phyloP scores from a whole-genome alignment of 2,113 vertebrate genomes.

The Patagioenas fasciata region DNA sequence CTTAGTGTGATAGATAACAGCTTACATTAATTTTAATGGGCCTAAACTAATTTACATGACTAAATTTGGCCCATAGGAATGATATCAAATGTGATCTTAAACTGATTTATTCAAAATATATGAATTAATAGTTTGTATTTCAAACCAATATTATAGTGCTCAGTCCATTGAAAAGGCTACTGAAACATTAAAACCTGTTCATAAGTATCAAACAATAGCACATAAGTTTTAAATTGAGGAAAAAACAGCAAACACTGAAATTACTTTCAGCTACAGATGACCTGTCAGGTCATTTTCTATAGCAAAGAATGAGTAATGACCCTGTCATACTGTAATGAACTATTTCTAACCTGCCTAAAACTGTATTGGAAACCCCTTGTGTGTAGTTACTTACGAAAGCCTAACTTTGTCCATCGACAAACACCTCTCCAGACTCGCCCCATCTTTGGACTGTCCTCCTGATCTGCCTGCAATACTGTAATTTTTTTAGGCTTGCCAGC shows the following conservation, averaged over 20 bases:
- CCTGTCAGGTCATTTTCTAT: not conserved
- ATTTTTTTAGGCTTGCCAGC: not conserved
- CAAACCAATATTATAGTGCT: not conserved
- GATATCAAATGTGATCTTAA: not conserved
- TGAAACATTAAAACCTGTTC: not conserved
- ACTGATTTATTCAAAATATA: not conserved
- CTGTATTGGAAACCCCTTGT: not conserved
- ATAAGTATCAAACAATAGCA: not conserved
- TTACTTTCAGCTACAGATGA: not conserved
- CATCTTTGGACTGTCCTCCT: not conserved
- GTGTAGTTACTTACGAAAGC: not conserved
- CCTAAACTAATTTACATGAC: not conserved
- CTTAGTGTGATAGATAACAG: not conserved
- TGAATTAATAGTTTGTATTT: not conserved
- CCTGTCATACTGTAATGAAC: not conserved
- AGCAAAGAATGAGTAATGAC: not conserved
- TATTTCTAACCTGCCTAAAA: conserved; percentile 37
- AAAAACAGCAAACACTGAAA: not conserved
- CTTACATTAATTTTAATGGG: not conserved
- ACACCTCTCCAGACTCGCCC: not conserved
- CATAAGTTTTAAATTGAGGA: not conserved
- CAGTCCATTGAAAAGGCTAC: not conserved
- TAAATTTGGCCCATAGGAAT: not conserved
- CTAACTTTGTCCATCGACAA: not conserved
- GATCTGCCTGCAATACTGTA: conserved; percentile 15